Percentiles rank a stretch among this genome's conserved stretches.
These are phyloP conservation scores for Piliocolobus tephrosceles DNA, from an alignment of 2,113 vertebrate species.

Conservation along the genomic window DNA sequence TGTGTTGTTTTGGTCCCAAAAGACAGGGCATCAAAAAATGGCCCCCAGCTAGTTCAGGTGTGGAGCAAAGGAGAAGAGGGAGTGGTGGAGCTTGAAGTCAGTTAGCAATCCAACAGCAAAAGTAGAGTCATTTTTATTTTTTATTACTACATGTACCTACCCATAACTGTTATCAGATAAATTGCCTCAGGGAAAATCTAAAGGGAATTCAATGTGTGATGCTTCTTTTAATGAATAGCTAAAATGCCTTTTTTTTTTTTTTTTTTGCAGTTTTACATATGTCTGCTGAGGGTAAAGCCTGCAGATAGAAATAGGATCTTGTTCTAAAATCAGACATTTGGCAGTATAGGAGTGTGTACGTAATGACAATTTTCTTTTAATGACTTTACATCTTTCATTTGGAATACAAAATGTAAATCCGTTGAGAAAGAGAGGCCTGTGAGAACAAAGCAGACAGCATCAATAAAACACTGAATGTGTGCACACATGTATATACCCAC, in stretches of 20 bases:
- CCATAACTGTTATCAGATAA: not conserved
- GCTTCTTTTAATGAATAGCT: not conserved
- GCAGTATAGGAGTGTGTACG: not conserved
- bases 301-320: not conserved
- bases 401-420: not conserved
- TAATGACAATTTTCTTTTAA: not conserved
- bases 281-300: not conserved
- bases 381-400: not conserved
- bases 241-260: not conserved
- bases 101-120: not conserved
- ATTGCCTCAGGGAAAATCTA: not conserved
- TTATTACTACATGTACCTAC: not conserved
- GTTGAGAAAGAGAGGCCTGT: not conserved
- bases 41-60: not conserved
- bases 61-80: not conserved
- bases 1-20: not conserved
- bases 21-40: not conserved
- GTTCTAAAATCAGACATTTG: not conserved
- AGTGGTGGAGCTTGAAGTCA: not conserved
- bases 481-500: not conserved
- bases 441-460: not conserved
- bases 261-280: not conserved
- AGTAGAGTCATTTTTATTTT: not conserved
- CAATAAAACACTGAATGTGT: not conserved
- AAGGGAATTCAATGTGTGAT: not conserved